Percentiles rank a stretch among this genome's conserved stretches.
Conservation (phyloP, 2,797 vertebrate genomes). For the Myiotriccus ornatus region DNA sequence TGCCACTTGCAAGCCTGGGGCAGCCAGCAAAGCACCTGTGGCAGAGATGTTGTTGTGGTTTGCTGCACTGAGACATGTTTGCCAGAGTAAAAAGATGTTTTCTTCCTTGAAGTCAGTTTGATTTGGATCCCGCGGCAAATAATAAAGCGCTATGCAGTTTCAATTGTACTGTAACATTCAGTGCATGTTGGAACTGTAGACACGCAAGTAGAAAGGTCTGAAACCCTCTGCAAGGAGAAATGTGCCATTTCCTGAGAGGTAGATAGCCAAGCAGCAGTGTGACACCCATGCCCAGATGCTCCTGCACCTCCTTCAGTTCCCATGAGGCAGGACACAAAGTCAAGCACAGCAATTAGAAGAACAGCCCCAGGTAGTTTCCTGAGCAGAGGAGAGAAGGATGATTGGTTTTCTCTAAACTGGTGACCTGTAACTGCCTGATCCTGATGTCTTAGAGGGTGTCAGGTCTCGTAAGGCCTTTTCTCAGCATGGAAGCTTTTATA, state of each 20-base stretch:
- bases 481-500: neutral
- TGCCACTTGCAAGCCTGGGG: neutral
- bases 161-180: neutral
- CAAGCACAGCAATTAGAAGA: neutral
- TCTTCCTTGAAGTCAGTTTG: neutral
- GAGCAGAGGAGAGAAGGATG: neutral
- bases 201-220: neutral
- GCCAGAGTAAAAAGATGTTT: neutral
- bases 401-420: neutral
- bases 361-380: neutral
- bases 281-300: neutral
- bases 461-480: neutral
- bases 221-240: neutral
- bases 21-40: neutral
- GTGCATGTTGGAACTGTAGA: neutral
- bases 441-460: neutral
- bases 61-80: neutral
- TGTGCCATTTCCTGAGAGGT: neutral
- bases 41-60: neutral
- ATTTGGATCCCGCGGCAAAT: neutral
- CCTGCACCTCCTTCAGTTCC: neutral
- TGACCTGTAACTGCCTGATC: neutral
- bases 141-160: fast-evolving
- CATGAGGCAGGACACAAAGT: neutral
- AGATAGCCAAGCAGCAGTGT: neutral